Base-by-base conservation (phyloP, 2,888 invertebrate genomes). In the Nemotelus nigrinus region DNA sequence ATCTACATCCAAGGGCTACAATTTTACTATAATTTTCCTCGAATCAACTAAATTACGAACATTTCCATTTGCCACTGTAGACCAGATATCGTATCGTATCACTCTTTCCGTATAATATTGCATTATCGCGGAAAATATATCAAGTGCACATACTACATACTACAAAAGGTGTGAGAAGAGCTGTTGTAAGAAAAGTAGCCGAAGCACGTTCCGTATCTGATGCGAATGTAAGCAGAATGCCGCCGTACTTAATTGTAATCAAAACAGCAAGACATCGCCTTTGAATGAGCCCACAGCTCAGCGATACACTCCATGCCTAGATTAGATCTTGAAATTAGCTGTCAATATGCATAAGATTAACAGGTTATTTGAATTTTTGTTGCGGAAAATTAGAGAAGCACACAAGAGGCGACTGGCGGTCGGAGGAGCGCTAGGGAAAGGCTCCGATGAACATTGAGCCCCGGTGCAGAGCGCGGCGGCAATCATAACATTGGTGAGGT, bases 261-360 rank as follows among this genome's bases (percentile, higher is more conserved):
- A 74, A 74, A 74, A 74, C 74, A 74, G 60, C 74, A 74, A 74
- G 74, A 74, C 74, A 63, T 74, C 74, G 63, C 60, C 74, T 74
- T 60, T 63, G 50, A 63, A 74, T 63, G 74, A 63, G 74, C 74
- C 71, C 74, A 60, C 60, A 60, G 74, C 74, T 6, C 41, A 74
- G 25, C 25, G 74, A 63, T 74, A 74, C 41, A 47, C 60, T 47
- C 58, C 48, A 48, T 48, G 74, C 39, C 48, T 47, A 50, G 76
- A 76, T 76, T 76, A 76, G 65, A 76, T 76, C 76, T 76, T 65
- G 65, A 58, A 77, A 67, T 77, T 77, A 67, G 48, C 76, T 77
- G 76, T 77, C 76, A 77, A 77, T 68, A 58, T 67, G 76, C 67
- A 77, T 57, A 77, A 77, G 68, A 77, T 77, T 68, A 77, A 77